phyloP scores from a whole-genome alignment of 2,888 invertebrate species.

The Rhimphoctona megacephalus region DNA sequence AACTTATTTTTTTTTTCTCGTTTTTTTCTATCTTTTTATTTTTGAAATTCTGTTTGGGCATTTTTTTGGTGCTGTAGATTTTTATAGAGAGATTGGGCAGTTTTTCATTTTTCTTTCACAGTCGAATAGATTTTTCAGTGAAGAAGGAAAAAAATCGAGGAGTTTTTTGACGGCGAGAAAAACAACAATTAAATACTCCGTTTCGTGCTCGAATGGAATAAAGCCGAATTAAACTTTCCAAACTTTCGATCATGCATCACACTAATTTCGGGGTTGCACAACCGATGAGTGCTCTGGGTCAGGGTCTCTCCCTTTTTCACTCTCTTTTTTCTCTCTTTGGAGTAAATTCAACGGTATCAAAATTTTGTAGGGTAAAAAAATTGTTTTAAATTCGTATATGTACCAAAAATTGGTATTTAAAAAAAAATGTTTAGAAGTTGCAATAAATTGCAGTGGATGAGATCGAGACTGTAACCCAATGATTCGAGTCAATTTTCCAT shows the following conservation, averaged over 20 bases:
- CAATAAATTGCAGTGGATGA: neutral
- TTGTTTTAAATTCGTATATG: neutral
- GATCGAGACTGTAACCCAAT: neutral
- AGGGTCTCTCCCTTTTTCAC: constrained; percentile 13
- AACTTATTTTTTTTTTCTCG: neutral
- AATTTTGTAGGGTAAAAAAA: neutral
- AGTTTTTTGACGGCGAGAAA: neutral
- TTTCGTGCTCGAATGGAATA: constrained; percentile 58
- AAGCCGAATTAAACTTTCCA: constrained; percentile 49
- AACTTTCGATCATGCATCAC: constrained; percentile 47
- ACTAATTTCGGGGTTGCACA: constrained; percentile 37
- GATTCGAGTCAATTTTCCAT: neutral
- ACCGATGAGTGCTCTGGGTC: constrained; percentile 46
- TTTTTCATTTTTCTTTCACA: neutral
- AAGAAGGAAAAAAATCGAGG: neutral
- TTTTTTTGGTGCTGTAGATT: neutral
- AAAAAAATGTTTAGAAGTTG: neutral
- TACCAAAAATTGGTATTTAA: neutral
- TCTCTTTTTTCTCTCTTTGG: constrained; percentile 1
- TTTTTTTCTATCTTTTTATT: no score
- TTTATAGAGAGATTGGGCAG: neutral
- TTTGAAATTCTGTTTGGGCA: no score
- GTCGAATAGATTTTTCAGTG: neutral
- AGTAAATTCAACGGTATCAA: neutral
- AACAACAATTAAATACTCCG: neutral